Conservation (phyloP, 2,797 vertebrate species). For the Knipowitschia caucasica region DNA sequence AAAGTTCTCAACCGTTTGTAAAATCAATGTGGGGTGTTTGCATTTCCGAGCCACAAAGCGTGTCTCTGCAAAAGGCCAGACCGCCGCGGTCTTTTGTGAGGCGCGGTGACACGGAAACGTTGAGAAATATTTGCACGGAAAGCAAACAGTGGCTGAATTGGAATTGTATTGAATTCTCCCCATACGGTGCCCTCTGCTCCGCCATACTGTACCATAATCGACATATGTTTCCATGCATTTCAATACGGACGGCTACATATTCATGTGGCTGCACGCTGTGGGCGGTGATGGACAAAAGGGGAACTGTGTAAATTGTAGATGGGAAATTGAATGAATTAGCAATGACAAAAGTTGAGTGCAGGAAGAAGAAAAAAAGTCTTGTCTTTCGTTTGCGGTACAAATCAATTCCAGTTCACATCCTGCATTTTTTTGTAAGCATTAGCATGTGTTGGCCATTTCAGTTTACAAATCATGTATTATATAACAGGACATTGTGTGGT, state of each 20-base stretch:
- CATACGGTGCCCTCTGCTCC: background rate
- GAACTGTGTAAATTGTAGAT: slow-evolving; percentile 4
- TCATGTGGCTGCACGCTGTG: background rate
- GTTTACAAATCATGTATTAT: too few relatives aligned
- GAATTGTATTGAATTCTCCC: slow-evolving; percentile 24
- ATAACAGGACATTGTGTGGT: too few relatives aligned
- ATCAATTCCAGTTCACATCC: too few relatives aligned
- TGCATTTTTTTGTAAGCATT: too few relatives aligned
- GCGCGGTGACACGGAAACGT: slow-evolving; percentile 1
- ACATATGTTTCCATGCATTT: slow-evolving; percentile 9
- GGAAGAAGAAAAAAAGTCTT: background rate
- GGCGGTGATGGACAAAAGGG: background rate
- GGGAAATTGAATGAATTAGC: background rate
- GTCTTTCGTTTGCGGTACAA: background rate
- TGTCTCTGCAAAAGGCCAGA: slow-evolving; percentile 20
- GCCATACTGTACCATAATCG: background rate
- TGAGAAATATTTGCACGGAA: slow-evolving; percentile 2
- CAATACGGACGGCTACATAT: background rate
- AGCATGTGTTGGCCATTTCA: too few relatives aligned
- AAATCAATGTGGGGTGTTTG: slow-evolving; percentile 48
- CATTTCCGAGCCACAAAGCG: slow-evolving; percentile 21
- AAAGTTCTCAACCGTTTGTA: slow-evolving; percentile 33
- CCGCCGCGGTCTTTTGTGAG: slow-evolving; percentile 24
- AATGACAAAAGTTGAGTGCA: background rate
- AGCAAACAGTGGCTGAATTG: slow-evolving; percentile 19